Conservation (phyloP, 1,140 invertebrate species). For the Acyrthosiphon pisum region DNA sequence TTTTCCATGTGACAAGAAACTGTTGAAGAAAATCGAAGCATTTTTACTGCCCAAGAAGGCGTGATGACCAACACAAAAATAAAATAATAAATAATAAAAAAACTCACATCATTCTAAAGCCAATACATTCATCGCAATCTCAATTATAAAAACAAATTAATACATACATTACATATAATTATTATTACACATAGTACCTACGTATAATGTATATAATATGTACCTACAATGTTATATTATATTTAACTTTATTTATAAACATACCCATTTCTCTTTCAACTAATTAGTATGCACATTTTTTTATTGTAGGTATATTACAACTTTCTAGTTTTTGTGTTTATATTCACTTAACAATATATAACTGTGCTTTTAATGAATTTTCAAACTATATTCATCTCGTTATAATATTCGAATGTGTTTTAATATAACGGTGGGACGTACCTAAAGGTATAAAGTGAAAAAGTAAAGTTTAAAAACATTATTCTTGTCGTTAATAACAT, state of each 20-base stretch:
- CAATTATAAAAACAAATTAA: not conserved
- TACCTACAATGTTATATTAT: not conserved
- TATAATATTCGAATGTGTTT: not conserved
- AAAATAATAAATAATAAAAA: no score
- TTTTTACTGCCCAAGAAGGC: no score
- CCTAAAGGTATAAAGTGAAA: not conserved
- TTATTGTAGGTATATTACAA: not conserved
- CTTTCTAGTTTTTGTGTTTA: not conserved
- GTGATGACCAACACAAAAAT: no score
- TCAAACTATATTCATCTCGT: not conserved
- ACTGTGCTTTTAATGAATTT: not conserved
- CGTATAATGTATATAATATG: not conserved
- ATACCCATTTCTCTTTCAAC: not conserved
- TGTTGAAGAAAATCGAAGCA: no score
- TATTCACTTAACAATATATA: not conserved
- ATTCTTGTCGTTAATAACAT: not conserved
- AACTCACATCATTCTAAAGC: not conserved
- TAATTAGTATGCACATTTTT: constrained; percentile 4
- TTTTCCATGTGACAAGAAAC: no score
- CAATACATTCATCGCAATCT: not conserved
- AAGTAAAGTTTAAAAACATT: not conserved
- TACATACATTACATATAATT: not conserved
- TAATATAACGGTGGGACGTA: not conserved
- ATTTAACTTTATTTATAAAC: not conserved
- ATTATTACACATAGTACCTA: not conserved